Conservation (phyloP, 2,797 vertebrate genomes). For the Schizopygopsis malacanthus region DNA sequence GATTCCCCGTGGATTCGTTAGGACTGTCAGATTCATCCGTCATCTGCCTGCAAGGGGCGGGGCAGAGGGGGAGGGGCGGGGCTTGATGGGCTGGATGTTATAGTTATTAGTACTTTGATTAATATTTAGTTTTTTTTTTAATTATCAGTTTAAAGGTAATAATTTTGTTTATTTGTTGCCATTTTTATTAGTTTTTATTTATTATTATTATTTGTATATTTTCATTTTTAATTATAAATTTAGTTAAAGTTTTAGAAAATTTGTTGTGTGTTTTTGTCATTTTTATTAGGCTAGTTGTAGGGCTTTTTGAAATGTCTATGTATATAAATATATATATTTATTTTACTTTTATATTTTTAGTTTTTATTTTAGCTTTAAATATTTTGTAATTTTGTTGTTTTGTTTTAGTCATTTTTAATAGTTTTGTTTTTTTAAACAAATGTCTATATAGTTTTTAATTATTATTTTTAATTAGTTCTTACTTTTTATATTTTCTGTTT, state of each 20-base stretch:
- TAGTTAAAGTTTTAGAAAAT: neutral
- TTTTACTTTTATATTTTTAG: neutral
- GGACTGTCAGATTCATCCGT: constrained; percentile 1
- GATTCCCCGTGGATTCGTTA: neutral
- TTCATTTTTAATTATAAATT: neutral
- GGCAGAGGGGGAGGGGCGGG: neutral
- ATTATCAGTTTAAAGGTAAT: neutral
- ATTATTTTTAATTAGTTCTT: neutral
- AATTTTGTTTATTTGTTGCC: neutral
- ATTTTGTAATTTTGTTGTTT: neutral
- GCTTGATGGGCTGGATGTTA: constrained; percentile 1
- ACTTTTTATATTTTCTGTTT: neutral
- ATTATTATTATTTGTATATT: neutral
- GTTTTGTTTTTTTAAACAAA: neutral
- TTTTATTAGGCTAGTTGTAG: too few relatives aligned
- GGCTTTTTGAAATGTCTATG: too few relatives aligned
- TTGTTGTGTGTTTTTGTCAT: too few relatives aligned
- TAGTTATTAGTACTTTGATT: neutral
- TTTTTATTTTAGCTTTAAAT: neutral
- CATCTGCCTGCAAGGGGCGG: neutral
- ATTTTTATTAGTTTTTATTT: too few relatives aligned
- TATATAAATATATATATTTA: too few relatives aligned
- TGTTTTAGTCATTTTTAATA: neutral
- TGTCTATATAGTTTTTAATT: neutral
- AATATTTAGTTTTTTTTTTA: neutral